Evolutionary conservation across 2,113 vertebrate species (phyloP).

Genomic region (sheep (Ovis aries)): DNA sequence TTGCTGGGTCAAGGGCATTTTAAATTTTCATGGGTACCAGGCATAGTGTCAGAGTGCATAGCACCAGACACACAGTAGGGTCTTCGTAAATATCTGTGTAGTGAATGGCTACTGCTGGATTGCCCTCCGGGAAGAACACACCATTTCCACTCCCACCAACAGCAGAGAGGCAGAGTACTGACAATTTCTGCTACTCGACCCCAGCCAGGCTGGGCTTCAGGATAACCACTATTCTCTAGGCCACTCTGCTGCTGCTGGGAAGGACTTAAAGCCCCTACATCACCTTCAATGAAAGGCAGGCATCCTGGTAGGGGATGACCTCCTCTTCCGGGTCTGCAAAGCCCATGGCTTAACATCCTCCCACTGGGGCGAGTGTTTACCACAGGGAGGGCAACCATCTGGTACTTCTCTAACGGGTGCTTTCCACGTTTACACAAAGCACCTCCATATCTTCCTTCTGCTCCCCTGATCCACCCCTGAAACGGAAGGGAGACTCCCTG

Average conservation of each 20-base stretch:
- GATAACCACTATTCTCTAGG: not conserved
- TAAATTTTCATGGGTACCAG: not conserved
- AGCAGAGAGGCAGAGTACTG: not conserved
- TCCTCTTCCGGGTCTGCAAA: not conserved
- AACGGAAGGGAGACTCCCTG: not conserved
- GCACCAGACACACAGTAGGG: not conserved
- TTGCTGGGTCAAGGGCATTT: not conserved
- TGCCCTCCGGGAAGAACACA: not conserved
- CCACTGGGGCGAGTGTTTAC: not conserved
- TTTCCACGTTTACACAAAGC: not conserved
- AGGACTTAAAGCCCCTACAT: not conserved
- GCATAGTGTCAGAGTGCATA: not conserved
- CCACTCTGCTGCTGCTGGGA: no score
- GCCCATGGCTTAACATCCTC: not conserved
- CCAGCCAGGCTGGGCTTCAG: not conserved
- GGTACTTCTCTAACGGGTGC: not conserved
- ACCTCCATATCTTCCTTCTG: not conserved
- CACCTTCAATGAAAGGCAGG: not conserved
- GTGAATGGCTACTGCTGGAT: not conserved
- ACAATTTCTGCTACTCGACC: not conserved
- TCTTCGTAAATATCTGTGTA: not conserved
- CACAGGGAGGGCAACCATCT: not conserved
- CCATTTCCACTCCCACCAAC: not conserved
- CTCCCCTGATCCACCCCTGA: not conserved
- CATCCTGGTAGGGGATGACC: not conserved